Evolutionary conservation across 2,888 invertebrate species (phyloP).

Genomic region (Rotaria socialis): DNA sequence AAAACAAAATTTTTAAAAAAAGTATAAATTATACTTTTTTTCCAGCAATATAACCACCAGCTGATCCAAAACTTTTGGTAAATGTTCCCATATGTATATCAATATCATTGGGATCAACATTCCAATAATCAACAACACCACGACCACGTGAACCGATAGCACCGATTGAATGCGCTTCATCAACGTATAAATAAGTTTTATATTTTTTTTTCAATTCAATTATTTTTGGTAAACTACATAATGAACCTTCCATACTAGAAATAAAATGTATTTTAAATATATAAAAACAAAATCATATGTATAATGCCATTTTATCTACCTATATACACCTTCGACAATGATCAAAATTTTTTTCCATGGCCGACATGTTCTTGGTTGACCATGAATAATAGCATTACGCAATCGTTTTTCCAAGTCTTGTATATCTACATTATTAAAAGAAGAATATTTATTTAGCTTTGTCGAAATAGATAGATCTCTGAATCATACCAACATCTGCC

Average conservation of each 20-base stretch:
- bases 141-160: slow-evolving; percentile 81
- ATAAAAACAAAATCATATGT: neutral
- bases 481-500: too few species aligned
- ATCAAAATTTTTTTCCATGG: slow-evolving; percentile 88
- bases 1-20: neutral
- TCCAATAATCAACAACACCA: slow-evolving; percentile 82
- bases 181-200: slow-evolving; percentile 87
- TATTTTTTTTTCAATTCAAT: slow-evolving; percentile 85
- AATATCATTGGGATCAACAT: slow-evolving; percentile 74
- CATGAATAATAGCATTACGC: slow-evolving; percentile 71
- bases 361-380: slow-evolving; percentile 70
- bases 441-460: too few species aligned
- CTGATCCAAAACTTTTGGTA: slow-evolving; percentile 94
- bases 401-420: slow-evolving; percentile 75
- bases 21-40: slow-evolving; percentile 61
- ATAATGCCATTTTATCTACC: neutral
- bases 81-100: slow-evolving; percentile 94
- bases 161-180: slow-evolving; percentile 95
- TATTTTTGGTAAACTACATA: slow-evolving; percentile 80
- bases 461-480: too few species aligned
- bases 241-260: slow-evolving; percentile 85
- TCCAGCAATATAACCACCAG: slow-evolving; percentile 93
- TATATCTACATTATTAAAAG: slow-evolving; percentile 65
- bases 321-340: slow-evolving; percentile 85
- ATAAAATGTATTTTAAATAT: neutral